Conservation (phyloP, 2,797 vertebrate species). For the Knipowitschia caucasica region DNA sequence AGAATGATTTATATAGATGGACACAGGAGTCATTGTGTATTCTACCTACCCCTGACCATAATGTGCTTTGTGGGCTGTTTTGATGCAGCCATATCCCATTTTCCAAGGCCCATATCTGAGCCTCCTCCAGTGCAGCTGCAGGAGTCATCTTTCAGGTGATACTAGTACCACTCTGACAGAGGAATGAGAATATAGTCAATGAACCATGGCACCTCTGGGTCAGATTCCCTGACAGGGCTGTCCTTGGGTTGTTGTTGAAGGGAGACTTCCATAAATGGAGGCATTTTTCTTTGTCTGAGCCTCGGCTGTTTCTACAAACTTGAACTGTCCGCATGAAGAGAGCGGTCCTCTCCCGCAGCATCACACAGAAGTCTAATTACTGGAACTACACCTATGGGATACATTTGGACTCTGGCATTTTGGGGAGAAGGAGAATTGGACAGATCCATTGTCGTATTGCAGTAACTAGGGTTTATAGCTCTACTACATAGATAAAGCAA, state of each 20-base stretch:
- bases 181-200: slow-evolving; percentile 33
- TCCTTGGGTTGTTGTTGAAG: slow-evolving; percentile 48
- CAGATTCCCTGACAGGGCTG: slow-evolving; percentile 32
- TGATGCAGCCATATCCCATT: slow-evolving; percentile 5
- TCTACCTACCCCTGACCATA: background rate
- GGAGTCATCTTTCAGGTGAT: slow-evolving; percentile 28
- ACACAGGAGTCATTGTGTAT: background rate
- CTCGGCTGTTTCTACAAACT: slow-evolving; percentile 13
- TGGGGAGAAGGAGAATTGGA: slow-evolving; percentile 38
- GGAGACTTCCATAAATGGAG: slow-evolving; percentile 37
- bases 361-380: slow-evolving; percentile 65
- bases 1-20: slow-evolving; percentile 1
- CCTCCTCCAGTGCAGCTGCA: slow-evolving; percentile 14
- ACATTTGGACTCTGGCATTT: slow-evolving; percentile 60
- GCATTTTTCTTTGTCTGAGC: slow-evolving; percentile 39
- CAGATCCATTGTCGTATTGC: background rate
- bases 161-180: slow-evolving; percentile 34
- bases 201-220: slow-evolving; percentile 38
- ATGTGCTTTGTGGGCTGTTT: slow-evolving; percentile 4
- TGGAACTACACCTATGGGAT: slow-evolving; percentile 69
- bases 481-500: too few relatives aligned
- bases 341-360: slow-evolving; percentile 40
- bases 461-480: background rate
- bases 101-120: background rate
- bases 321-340: slow-evolving; percentile 26